A percentile compares a stretch with the other conserved stretches of the same genome.
Conservation (phyloP, 2,113 vertebrate species). For the Copsychus sechellarum region DNA sequence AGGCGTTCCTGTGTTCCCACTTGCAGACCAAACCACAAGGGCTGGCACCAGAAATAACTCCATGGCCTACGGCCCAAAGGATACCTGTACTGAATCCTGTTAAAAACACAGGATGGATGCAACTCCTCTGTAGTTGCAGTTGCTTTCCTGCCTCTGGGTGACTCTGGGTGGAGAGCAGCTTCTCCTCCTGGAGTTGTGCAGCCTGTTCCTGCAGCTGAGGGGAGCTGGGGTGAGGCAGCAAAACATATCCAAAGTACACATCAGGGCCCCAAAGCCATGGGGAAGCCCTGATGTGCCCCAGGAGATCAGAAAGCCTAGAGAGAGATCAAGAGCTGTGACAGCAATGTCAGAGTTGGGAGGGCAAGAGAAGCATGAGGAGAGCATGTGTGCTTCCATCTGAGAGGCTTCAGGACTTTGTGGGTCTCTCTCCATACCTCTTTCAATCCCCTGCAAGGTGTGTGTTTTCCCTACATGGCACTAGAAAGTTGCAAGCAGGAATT, state of each 20-base stretch:
- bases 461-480: background rate
- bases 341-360: background rate
- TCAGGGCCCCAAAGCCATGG: background rate
- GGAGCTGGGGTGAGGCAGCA: background rate
- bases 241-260: fast-evolving
- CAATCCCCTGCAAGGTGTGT: fast-evolving
- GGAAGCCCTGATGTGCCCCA: background rate
- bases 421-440: background rate
- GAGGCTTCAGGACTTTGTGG: background rate
- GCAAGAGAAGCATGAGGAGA: background rate
- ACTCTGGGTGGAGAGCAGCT: background rate
- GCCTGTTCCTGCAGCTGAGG: background rate
- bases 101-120: background rate
- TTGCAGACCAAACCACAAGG: background rate
- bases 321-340: background rate
- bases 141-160: background rate
- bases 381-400: background rate
- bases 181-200: background rate
- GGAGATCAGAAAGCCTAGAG: background rate
- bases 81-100: background rate
- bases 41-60: background rate
- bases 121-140: background rate
- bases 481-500: background rate
- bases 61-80: background rate
- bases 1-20: background rate